A percentile compares a stretch with the other conserved stretches of the same genome.
These are phyloP conservation scores for Bombyx mori DNA, from an alignment of 1,140 invertebrate genomes.

Conservation along the genomic window DNA sequence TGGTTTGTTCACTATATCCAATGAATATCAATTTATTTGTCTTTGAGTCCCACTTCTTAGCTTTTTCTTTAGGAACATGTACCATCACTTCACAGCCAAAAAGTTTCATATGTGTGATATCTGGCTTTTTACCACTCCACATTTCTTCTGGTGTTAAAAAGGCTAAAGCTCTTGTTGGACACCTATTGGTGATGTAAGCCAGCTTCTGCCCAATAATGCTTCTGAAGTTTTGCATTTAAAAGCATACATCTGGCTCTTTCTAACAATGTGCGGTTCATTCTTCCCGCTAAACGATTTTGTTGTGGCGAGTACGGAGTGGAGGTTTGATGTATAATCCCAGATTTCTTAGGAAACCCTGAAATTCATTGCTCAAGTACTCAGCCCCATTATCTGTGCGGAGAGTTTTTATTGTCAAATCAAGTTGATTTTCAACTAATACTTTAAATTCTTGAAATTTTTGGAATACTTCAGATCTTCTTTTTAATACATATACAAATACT, in stretches of 20 bases:
- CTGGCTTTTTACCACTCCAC: neutral
- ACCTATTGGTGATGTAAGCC: neutral
- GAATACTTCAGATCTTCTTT: no score
- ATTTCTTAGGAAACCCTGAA: no score
- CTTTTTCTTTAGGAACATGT: slow-evolving; percentile 30
- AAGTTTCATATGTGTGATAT: neutral
- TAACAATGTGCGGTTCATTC: neutral
- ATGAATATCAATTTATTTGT: slow-evolving; percentile 10
- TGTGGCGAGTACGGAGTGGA: neutral
- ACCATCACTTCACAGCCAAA: slow-evolving; percentile 19
- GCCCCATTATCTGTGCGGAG: no score
- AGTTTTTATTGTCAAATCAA: no score
- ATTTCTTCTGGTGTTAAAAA: neutral
- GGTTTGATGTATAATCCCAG: neutral
- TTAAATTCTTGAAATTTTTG: neutral
- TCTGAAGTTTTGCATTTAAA: neutral
- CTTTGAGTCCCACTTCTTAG: slow-evolving; percentile 9
- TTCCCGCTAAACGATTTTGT: neutral
- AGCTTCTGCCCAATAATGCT: neutral
- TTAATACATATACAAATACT: no score
- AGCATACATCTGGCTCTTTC: neutral
- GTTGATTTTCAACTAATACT: neutral
- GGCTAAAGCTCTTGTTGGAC: neutral
- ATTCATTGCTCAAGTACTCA: no score
- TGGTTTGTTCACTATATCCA: slow-evolving; percentile 9